phyloP scores from a whole-genome alignment of 37 sponge, comb jelly and placozoan species.

The Diacarnus erythraeanus region DNA sequence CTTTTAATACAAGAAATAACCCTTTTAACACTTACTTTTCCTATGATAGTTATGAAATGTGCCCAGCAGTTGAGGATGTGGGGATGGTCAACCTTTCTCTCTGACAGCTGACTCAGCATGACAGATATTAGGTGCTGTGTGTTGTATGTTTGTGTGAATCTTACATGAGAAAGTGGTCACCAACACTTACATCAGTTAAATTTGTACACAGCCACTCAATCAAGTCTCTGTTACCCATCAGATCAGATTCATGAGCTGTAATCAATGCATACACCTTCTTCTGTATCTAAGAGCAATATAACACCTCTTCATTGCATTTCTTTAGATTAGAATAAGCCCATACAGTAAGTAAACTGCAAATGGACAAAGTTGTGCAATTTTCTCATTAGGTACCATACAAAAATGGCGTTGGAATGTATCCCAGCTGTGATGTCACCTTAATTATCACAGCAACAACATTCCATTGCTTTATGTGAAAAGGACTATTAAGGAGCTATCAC shows the following conservation, averaged over 20 bases:
- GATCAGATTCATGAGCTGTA: background rate
- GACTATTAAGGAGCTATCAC: background rate
- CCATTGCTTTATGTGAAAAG: no score
- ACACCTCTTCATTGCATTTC: no score
- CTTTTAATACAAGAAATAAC: background rate
- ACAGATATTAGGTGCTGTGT: background rate
- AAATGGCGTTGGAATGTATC: no score
- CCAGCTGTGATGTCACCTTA: no score
- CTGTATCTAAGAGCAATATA: background rate
- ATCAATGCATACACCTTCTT: background rate
- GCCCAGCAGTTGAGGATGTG: constrained; percentile 27
- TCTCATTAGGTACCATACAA: no score
- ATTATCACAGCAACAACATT: no score
- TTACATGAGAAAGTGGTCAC: background rate
- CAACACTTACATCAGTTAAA: background rate
- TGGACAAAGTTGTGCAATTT: no score
- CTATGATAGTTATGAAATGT: constrained; percentile 23
- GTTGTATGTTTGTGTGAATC: background rate
- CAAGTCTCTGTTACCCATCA: background rate
- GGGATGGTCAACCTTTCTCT: background rate
- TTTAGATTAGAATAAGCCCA: no score
- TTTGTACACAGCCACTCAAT: background rate
- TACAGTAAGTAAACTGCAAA: no score
- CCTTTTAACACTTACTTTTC: background rate
- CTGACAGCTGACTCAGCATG: constrained; percentile 15